Evolutionary conservation across 1,140 invertebrate genomes (phyloP), one percentile per base, ranked within the genome.

Genomic region (Tetramorium parvispinum): DNA sequence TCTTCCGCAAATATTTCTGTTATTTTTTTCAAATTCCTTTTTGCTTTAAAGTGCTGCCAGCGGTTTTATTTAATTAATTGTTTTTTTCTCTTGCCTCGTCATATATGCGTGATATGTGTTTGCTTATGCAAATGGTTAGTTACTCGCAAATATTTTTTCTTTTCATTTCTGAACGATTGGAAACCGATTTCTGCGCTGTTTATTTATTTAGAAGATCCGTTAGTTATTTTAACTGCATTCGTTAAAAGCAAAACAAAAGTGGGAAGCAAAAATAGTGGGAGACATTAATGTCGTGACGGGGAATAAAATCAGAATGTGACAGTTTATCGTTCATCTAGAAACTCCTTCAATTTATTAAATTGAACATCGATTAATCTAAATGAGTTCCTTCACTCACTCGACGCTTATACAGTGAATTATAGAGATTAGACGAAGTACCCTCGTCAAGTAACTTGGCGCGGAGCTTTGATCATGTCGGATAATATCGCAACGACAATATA

Each of bases 401-500:
- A 53, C 46, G n/a, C 37, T 59, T 59, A 21, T 68, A 46, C 18
- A 51, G 16, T 73, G 18, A 73, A 75, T 82, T 37, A 59, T 37
- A 83, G 68, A 59, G 79, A 83, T 83, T 73, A 83, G 68, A 75
- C 27, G 40, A 83, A 83, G 79, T 83, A 70, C 43, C 68, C 68
- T 83, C 43, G 66, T 83, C 79, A 73, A 83, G 68, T 27, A 61
- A 73, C 66, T 73, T 46, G 32, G 53, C 40, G n/a, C 7, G 79
- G 32, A 59, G 79, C 53, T 75, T 73, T 73, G 68, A 83, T 83
- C 53, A 24, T 37, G 40, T 46, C 6, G 51, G 66, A 73, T 82
- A 82, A 73, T 82, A 71, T 83, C 53, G 21, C 16, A 53, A 46
- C 65, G 43, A 83, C 55, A 46, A 81, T 70, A 37, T 81, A 73